Conservation (phyloP, 2,888 invertebrate species). For the Rhabditoides inermis region DNA sequence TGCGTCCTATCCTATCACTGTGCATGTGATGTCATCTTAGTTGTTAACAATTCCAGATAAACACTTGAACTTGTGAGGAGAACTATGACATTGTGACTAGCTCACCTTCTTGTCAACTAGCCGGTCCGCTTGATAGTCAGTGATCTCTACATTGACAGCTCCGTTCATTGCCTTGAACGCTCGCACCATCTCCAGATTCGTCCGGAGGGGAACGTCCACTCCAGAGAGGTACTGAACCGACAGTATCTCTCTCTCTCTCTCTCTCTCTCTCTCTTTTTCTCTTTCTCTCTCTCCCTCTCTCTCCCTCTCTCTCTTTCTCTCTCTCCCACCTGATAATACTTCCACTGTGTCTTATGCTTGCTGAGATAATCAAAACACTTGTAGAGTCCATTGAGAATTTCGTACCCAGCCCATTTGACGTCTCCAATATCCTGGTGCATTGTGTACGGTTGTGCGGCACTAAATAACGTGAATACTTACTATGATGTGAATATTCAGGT, state of each 20-base stretch:
- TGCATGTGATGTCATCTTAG: no score
- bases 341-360: conserved; percentile 1
- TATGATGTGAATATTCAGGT: conserved; percentile 1
- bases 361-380: conserved; percentile 1
- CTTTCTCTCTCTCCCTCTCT: no score
- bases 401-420: neutral
- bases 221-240: conserved; percentile 2
- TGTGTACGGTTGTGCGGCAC: neutral
- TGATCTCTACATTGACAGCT: neutral
- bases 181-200: conserved; percentile 4
- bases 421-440: conserved; percentile 1
- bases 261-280: no score
- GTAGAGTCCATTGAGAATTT: neutral
- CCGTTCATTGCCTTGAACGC: conserved; percentile 1
- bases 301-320: no score
- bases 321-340: neutral
- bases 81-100: no score
- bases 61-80: no score
- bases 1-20: no score
- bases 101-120: neutral
- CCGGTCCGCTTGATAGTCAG: conserved; percentile 1
- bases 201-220: conserved; percentile 7
- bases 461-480: neutral
- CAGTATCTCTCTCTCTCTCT: no score
- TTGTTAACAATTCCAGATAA: no score